Evolutionary conservation across 2,888 invertebrate species (phyloP).

Genomic region (Acanthococcus lagerstroemiae): DNA sequence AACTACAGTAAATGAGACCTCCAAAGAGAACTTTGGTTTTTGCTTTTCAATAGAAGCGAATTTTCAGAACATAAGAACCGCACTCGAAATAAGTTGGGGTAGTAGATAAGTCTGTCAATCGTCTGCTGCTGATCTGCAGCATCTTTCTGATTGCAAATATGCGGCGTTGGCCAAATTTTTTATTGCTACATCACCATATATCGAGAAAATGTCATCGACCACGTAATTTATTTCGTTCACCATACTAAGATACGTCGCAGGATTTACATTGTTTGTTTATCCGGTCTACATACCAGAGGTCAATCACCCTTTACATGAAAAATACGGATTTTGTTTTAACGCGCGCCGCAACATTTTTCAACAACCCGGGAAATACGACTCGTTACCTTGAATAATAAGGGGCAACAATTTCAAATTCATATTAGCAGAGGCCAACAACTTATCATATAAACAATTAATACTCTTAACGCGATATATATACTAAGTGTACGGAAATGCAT

Average conservation of each 20-base stretch:
- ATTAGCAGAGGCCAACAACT: not conserved
- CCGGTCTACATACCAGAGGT: not conserved
- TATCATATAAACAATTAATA: not conserved
- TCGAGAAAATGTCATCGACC: not conserved
- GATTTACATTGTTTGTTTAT: not conserved
- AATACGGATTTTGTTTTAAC: not conserved
- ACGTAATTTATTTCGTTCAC: not conserved
- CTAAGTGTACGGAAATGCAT: not conserved
- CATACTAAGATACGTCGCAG: not conserved
- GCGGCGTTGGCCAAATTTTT: too few species aligned
- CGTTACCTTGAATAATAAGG: not conserved
- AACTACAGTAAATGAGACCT: too few species aligned
- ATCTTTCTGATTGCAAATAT: too few species aligned
- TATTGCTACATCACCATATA: not conserved
- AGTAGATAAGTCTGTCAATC: too few species aligned
- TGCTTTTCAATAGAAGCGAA: too few species aligned
- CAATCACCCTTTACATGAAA: not conserved
- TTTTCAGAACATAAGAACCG: too few species aligned
- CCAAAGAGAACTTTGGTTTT: too few species aligned
- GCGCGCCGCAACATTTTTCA: not conserved
- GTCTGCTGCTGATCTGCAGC: too few species aligned
- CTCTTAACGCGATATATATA: not conserved
- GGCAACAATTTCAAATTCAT: not conserved
- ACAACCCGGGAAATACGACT: not conserved
- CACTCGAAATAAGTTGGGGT: too few species aligned